A percentile compares a stretch with the other conserved stretches of the same genome.
phyloP scores from a whole-genome alignment of 2,113 vertebrate species.

The Tretioscincus oriximinensis region DNA sequence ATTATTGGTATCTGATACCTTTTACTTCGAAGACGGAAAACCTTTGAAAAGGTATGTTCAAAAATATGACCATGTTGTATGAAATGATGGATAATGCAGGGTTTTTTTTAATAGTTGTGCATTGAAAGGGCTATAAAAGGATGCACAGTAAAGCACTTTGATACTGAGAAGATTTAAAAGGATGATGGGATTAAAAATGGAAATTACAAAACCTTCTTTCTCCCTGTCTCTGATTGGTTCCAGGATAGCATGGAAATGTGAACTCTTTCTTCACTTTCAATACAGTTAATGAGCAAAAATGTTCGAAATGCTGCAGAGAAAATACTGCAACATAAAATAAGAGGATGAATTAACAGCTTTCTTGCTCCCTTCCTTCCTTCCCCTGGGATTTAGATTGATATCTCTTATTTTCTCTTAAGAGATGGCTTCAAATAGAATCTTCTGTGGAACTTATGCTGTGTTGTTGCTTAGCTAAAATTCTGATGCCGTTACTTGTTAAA shows the following conservation, averaged over 20 bases:
- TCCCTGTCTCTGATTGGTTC: conserved; percentile 37
- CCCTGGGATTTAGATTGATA: background rate
- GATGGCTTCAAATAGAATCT: background rate
- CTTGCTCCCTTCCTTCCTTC: conserved; percentile 23
- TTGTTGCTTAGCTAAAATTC: background rate
- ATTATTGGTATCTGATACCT: conserved; percentile 16
- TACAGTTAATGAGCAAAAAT: conserved; percentile 35
- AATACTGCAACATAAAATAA: conserved; percentile 26
- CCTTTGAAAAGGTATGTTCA: conserved; percentile 6
- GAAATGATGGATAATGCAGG: fast-evolving
- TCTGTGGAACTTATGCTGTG: background rate
- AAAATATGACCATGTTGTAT: conserved; percentile 7
- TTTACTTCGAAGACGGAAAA: conserved; percentile 5
- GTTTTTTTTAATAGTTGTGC: conserved; percentile 10
- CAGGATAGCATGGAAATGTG: conserved; percentile 3
- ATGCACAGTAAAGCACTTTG: conserved; percentile 41
- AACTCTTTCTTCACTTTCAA: conserved; percentile 43
- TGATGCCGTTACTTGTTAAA: too few relatives aligned
- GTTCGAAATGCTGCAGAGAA: conserved; percentile 4
- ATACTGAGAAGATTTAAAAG: conserved; percentile 20
- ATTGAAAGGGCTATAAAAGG: conserved; percentile 23
- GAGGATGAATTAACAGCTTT: fast-evolving
- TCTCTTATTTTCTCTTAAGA: background rate
- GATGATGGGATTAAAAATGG: conserved; percentile 29
- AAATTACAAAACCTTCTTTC: conserved; percentile 40